Evolutionary conservation across 2,113 vertebrate species (phyloP), one percentile per base, ranked within the genome.

Genomic region (Plotosus lineatus): DNA sequence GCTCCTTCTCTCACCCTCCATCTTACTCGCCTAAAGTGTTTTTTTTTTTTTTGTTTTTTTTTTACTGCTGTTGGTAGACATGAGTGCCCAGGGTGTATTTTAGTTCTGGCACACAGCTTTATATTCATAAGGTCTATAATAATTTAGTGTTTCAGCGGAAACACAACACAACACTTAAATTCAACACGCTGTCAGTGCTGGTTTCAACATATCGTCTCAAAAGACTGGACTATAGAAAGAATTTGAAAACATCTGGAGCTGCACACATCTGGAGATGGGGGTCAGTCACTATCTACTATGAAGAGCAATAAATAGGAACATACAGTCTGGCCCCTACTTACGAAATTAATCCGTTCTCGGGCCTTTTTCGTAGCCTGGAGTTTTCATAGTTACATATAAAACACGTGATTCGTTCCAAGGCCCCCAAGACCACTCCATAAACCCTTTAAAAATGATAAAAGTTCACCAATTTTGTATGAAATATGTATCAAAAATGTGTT

Each of bases 21-120:
- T 61, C 75, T 63, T 77, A 8, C 19, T 21, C 66, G 72, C 23
- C 71, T 72, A 68, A 58, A 78, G 75, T 75, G 68, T 44, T 26
- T 71, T 3, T 71, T 50, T 50, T 50, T 50, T 14, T 50, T 8
- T 19, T 46, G 3, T 46, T 7, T 46, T 23, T 71, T 69, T 73
- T 56, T 72, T 23, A 78, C 79, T 44, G 19, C 33, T 77, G 56
- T 40, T 68, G 36, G 42, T 71, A 68, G 65, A 81, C 63, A 77
- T 38, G 66, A 73, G 75, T 61, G 77, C 82, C 72, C 60, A 65
- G 77, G 77, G 83, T 78, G 58, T 50, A 65, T 78, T 85, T 82
- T 56, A 78, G 46, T 36, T 14, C 17, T 21, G 44, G 58, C 46
- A 12, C 23, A 23, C 9, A 38, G 31, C 40, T 63, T 61, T 75